Conservation (phyloP, 2,888 invertebrate genomes). For the Dryomyza anilis region DNA sequence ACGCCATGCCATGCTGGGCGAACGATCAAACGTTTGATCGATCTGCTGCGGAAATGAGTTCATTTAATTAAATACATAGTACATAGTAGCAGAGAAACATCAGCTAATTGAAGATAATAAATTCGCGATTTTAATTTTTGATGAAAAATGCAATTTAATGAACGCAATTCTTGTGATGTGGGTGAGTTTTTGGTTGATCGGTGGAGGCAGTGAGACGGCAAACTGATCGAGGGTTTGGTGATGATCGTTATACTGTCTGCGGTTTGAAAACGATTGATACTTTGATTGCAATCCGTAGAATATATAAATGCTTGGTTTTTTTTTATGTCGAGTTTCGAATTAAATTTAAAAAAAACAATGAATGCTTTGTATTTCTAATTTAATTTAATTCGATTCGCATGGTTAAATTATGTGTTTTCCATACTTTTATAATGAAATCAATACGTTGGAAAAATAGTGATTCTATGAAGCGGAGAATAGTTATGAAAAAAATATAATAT, state of each 20-base stretch:
- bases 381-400: background rate
- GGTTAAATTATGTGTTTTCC: too few species aligned
- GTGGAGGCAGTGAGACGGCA: too few species aligned
- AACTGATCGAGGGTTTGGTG: background rate
- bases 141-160: conserved; percentile 12
- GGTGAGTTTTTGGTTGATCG: background rate
- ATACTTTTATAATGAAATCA: too few species aligned
- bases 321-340: too few species aligned
- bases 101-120: conserved; percentile 41
- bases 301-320: too few species aligned
- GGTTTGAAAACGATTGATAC: background rate
- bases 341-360: too few species aligned
- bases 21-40: background rate
- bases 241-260: background rate
- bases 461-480: too few species aligned
- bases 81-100: conserved; percentile 14
- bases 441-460: too few species aligned
- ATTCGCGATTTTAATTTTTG: conserved; percentile 34
- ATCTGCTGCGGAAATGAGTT: conserved; percentile 47
- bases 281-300: too few species aligned
- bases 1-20: background rate
- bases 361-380: conserved; percentile 6
- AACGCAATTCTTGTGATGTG: background rate
- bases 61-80: conserved; percentile 35
- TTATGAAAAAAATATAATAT: too few species aligned